Conservation (phyloP, 2,888 invertebrate genomes). For the Merodon equestris region DNA sequence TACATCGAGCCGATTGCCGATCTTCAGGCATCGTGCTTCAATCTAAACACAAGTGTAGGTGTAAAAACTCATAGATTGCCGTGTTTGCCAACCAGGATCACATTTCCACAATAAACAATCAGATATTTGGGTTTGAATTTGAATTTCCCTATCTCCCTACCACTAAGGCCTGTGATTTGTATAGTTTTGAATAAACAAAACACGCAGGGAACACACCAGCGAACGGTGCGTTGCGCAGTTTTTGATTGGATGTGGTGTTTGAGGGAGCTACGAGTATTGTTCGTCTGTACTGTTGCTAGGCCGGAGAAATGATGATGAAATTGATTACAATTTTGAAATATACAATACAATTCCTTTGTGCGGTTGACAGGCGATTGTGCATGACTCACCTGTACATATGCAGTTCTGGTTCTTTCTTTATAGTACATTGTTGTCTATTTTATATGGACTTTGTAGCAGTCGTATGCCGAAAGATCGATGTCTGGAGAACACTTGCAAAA, state of each 20-base stretch:
- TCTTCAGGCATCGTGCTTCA: too few relatives aligned
- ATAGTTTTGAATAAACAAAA: too few relatives aligned
- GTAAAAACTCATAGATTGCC: slow-evolving; percentile 11
- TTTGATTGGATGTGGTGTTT: too few relatives aligned
- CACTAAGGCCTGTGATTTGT: too few relatives aligned
- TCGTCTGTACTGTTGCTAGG: slow-evolving; percentile 42
- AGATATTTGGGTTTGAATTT: too few relatives aligned
- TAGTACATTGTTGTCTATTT: too few relatives aligned
- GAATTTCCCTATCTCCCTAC: too few relatives aligned
- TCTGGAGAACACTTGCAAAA: slow-evolving; percentile 58
- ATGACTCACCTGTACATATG: slow-evolving; percentile 20
- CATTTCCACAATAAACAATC: slow-evolving; percentile 13
- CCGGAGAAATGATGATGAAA: slow-evolving; percentile 50
- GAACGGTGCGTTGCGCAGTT: neutral
- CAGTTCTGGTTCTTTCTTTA: slow-evolving; percentile 10
- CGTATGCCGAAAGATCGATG: slow-evolving; percentile 41
- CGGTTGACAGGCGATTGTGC: slow-evolving; percentile 25
- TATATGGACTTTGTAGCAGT: neutral
- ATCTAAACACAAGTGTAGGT: neutral
- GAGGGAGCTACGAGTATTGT: neutral
- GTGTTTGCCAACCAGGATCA: slow-evolving; percentile 24
- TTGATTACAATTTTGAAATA: slow-evolving; percentile 53
- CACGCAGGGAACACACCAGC: too few relatives aligned
- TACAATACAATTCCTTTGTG: slow-evolving; percentile 26
- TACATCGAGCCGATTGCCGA: too few relatives aligned